Evolutionary conservation across 2,888 invertebrate species (phyloP), one percentile per base, ranked within the genome.

Genomic region (Aproaerema taeniolella): DNA sequence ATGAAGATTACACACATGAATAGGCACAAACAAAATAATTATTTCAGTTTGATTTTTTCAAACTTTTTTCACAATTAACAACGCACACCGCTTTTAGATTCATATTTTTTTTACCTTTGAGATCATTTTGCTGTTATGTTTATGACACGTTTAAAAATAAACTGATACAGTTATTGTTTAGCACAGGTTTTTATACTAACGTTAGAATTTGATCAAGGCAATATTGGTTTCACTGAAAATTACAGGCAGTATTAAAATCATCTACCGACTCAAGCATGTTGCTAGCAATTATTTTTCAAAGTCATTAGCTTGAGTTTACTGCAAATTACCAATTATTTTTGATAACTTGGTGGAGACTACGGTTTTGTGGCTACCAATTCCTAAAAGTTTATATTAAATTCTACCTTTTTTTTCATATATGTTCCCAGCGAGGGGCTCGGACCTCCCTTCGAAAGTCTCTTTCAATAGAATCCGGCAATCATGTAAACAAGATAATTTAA

Each of bases 71-170:
- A n/a, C n/a, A n/a, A n/a, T n/a, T n/a, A n/a, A n/a, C n/a, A n/a
- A n/a, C n/a, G n/a, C n/a, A n/a, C n/a, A n/a, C n/a, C n/a, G n/a
- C n/a, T n/a, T n/a, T n/a, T n/a, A n/a, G n/a, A n/a, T n/a, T n/a
- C n/a, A n/a, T n/a, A n/a, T n/a, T n/a, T n/a, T n/a, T n/a, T n/a
- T 15, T 29, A 82, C 83, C 83, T 82, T 80, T 39, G 67, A 67
- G 53, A 72, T 63, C 83, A 85, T 83, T 66, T 65, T 69, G 43
- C 55, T 61, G 50, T 49, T 52, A n/a, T n/a, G 50, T 50, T 64
- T 64, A 58, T 62, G 52, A 3, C 9, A 38, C 26, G 32, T 24
- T 38, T 26, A 26, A 6, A 25, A 38, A 10, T 12, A 15, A 32
- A 38, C 38, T 38, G 38, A 38, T 38, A 38, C 24, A 25, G 9